Evolutionary conservation across 2,888 invertebrate genomes (phyloP).

Genomic region (Megaustenia siamemsis): DNA sequence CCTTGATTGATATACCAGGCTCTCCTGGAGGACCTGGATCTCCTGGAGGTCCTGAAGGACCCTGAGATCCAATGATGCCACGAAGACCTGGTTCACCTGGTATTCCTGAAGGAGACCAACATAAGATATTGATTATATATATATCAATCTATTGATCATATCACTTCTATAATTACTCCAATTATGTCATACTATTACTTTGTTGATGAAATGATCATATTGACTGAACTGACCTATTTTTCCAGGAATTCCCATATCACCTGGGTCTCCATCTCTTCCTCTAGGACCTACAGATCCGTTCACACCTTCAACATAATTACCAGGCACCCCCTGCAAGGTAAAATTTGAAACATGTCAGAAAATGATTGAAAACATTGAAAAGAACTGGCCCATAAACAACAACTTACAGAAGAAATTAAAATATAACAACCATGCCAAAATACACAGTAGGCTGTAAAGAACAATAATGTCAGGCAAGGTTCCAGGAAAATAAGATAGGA

Average conservation of each 20-base stretch:
- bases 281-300: conserved; percentile 56
- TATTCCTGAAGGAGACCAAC: conserved; percentile 33
- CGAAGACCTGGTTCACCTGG: conserved; percentile 24
- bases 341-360: neutral
- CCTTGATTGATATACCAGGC: conserved; percentile 62
- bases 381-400: too few species aligned
- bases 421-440: too few species aligned
- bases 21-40: conserved; percentile 59
- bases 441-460: too few species aligned
- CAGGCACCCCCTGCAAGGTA: conserved; percentile 1
- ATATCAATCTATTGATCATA: too few species aligned
- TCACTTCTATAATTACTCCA: too few species aligned
- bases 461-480: too few species aligned
- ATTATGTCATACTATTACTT: too few species aligned
- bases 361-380: too few species aligned
- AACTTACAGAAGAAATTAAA: too few species aligned
- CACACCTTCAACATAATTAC: conserved; percentile 38
- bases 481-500: too few species aligned
- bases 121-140: neutral
- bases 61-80: conserved; percentile 54
- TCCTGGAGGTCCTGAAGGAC: conserved; percentile 69
- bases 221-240: conserved; percentile 50
- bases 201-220: neutral
- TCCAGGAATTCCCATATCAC: conserved; percentile 62
- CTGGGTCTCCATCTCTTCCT: conserved; percentile 60